These are phyloP conservation scores for Plectus sambesii DNA, from an alignment of 1,140 invertebrate species.

Conservation along the genomic window DNA sequence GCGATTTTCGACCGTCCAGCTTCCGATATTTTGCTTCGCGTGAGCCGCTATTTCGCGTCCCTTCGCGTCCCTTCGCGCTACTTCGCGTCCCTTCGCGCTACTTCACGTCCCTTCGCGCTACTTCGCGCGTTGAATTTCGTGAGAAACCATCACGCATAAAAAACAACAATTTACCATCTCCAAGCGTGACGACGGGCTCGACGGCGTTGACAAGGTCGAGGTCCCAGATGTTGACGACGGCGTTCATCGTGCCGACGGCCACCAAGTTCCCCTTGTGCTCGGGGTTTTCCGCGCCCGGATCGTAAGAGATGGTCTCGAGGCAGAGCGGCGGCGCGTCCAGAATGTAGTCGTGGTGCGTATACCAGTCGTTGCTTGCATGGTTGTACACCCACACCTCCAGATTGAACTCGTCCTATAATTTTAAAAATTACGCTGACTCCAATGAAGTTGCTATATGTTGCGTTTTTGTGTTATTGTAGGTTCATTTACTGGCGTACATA, in stretches of 20 bases:
- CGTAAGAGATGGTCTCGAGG: conserved; percentile 79
- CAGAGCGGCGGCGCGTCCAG: conserved; percentile 75
- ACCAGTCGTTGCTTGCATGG: conserved; percentile 69
- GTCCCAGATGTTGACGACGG: conserved; percentile 86
- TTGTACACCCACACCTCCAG: conserved; percentile 66
- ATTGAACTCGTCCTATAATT: conserved; percentile 13
- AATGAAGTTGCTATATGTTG: conserved; percentile 76
- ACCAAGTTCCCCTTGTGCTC: conserved; percentile 72
- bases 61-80: conserved; percentile 2
- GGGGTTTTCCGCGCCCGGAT: conserved; percentile 47
- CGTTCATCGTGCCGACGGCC: conserved; percentile 78
- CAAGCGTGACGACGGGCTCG: conserved; percentile 70
- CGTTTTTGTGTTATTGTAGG: no score
- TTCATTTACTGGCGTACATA: no score
- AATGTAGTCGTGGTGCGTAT: conserved; percentile 82
- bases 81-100: no score
- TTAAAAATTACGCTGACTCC: neutral
- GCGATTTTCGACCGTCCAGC: no score
- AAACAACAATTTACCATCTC: conserved; percentile 56
- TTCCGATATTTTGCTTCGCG: no score
- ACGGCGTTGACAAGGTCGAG: conserved; percentile 77
- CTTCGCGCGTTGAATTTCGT: conserved; percentile 5
- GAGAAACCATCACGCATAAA: conserved; percentile 9
- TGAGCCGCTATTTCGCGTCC: no score
- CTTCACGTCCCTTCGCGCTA: conserved; percentile 2